Evolutionary conservation across 1,140 invertebrate species (phyloP).

Genomic region (Augochlora pura): DNA sequence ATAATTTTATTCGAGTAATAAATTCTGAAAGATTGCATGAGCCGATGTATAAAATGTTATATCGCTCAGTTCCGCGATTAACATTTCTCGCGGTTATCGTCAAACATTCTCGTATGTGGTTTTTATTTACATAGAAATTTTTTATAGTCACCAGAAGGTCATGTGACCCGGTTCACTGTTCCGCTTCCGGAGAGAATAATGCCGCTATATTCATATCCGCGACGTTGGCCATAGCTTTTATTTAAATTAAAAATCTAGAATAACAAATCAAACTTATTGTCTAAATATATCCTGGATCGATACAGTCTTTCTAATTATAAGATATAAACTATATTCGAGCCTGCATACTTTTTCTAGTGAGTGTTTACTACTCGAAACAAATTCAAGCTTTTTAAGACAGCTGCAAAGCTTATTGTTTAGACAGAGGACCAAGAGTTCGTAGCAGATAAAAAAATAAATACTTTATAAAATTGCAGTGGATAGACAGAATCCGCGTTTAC

Average conservation of each 20-base stretch:
- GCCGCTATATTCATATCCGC: neutral
- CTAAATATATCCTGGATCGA: neutral
- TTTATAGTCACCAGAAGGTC: too few species aligned
- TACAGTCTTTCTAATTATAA: neutral
- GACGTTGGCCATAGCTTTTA: neutral
- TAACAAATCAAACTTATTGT: neutral
- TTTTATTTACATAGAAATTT: too few species aligned
- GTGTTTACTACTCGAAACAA: neutral
- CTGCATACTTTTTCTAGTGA: neutral
- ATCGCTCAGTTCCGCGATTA: neutral
- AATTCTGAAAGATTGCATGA: neutral
- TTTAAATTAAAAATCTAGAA: neutral
- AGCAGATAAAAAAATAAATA: too few species aligned
- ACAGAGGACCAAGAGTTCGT: too few species aligned
- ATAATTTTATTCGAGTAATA: conserved; percentile 1
- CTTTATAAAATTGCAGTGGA: too few species aligned
- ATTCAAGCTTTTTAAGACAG: neutral
- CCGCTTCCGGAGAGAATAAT: neutral
- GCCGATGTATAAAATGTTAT: neutral
- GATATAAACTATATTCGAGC: neutral
- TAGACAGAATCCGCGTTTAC: too few species aligned
- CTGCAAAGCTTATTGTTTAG: too few species aligned
- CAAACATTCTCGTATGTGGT: too few species aligned
- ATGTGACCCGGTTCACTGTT: neutral
- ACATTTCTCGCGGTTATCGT: neutral